A percentile compares a stretch with the other conserved stretches of the same genome.
phyloP scores from a whole-genome alignment of 2,113 vertebrate species.

The human (Homo sapiens) region GRCh38 chr14:96968501-96969000 shows the following conservation, averaged over 20 bases:
- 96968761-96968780: not conserved
- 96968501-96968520: too few species aligned
- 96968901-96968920: not conserved
- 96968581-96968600: too few species aligned
- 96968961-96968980: not conserved
- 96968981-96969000: not conserved
- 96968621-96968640: too few species aligned
- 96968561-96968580: too few species aligned
- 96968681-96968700: not conserved
- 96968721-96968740: not conserved
- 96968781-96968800: not conserved
- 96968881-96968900: not conserved
- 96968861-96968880: not conserved
- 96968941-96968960: not conserved
- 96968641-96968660: too few species aligned
- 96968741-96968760: not conserved
- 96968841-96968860: not conserved
- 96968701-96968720: not conserved
- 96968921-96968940: not conserved
- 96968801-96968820: not conserved
- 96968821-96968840: not conserved
- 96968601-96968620: too few species aligned
- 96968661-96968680: too few species aligned
- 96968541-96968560: too few species aligned
- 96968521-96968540: too few species aligned